Base-by-base conservation (phyloP, 2,113 vertebrate species). In the Probosciger aterrimus region DNA sequence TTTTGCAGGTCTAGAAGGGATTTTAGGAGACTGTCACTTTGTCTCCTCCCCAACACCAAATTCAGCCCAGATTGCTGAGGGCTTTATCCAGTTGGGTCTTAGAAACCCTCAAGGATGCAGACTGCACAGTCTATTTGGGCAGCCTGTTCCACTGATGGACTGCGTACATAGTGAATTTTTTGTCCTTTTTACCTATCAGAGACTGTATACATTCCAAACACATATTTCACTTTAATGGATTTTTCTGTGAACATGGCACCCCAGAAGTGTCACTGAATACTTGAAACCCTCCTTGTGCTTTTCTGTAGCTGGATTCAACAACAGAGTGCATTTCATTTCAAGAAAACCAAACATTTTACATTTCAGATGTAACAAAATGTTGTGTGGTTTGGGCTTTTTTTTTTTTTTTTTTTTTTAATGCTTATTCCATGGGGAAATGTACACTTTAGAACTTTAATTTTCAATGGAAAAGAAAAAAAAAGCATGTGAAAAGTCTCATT, bases 351-450 rank as follows among this genome's bases (percentile, higher is more conserved):
- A 63, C 5, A 27, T 4, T 8, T 86, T 35, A 63, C 6, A 35
- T 4, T 8, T 86, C 43, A 70, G 25, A n/a, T 60, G 2, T 43
- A 82, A 67, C 2, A 79, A 88, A 62, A 79, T 44, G 0, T 24
- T 67, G 6, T n/a, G 14, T 35, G 9, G 2, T 9, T 50, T 62
- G 43, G 5, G 1, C 1, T 12, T 28, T 18, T 30, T 44, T 41
- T 41, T 41, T 39, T 39, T 39, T 7, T 5, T 52, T 43, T 35
- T 44, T 5, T 7, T 6, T 10, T 12, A 69, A 55, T 55, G 1
- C 5, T 24, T 70, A 57, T 88, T 78, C 8, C 18, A 2, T 37
- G 7, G 47, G 43, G 59, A 90, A 87, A 92, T 49, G 1, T 23
- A 23, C 4, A 28, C 1, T 84, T 14, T 39, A 33, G 37, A 90